A percentile compares a stretch with the other conserved stretches of the same genome.
phyloP scores from a whole-genome alignment of 2,113 vertebrate species.

The Pionites leucogaster region DNA sequence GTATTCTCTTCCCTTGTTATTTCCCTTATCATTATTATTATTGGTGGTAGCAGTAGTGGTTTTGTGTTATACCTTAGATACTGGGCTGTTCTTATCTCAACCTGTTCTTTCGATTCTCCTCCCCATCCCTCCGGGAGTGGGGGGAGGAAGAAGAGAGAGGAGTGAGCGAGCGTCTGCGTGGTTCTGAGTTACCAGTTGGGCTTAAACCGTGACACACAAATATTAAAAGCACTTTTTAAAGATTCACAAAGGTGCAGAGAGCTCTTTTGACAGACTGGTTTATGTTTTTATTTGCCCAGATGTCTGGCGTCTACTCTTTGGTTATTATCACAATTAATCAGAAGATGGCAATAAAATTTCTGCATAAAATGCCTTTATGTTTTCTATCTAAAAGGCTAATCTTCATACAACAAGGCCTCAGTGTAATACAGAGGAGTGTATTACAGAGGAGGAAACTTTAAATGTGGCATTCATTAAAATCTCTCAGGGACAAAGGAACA shows the following conservation, averaged over 20 bases:
- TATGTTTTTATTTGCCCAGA: background rate
- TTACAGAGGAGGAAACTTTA: background rate
- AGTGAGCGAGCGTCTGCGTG: background rate
- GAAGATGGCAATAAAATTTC: background rate
- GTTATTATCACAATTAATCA: background rate
- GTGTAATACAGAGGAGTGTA: background rate
- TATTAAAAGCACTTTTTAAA: background rate
- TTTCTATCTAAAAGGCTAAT: background rate
- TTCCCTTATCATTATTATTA: background rate
- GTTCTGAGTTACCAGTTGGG: background rate
- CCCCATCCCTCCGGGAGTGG: background rate
- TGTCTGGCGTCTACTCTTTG: background rate
- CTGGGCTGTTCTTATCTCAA: background rate
- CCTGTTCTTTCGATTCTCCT: background rate
- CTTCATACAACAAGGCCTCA: background rate
- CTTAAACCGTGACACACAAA: background rate
- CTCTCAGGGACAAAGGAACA: background rate
- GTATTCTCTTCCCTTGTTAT: background rate
- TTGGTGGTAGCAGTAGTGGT: background rate
- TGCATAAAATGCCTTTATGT: background rate
- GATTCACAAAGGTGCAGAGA: background rate
- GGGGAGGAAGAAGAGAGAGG: background rate
- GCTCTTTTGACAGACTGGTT: background rate
- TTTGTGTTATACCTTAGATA: background rate
- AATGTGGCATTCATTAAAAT: background rate